Evolutionary conservation across 2,797 vertebrate species (phyloP).

Genomic region (Falco concolor): DNA sequence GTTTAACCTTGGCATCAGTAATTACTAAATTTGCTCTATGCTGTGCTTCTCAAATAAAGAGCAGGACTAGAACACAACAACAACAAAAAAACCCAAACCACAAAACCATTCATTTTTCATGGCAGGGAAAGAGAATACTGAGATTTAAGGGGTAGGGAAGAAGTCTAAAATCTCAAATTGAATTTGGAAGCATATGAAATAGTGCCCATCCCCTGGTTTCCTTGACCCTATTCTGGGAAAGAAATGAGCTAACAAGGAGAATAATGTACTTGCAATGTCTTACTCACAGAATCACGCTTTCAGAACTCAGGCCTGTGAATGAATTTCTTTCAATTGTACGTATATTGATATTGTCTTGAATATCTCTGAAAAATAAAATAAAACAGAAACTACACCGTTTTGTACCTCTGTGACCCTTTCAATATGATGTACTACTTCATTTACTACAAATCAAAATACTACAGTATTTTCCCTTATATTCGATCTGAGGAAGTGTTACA

Average conservation of each 20-base stretch:
- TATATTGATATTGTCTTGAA: conserved; percentile 81
- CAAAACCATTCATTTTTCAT: not conserved
- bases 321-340: conserved; percentile 74
- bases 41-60: conserved; percentile 52
- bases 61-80: not conserved
- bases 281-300: conserved; percentile 80
- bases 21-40: conserved; percentile 61
- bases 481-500: not conserved
- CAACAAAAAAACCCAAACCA: not conserved
- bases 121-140: not conserved
- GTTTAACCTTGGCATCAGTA: conserved; percentile 41
- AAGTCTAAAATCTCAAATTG: not conserved
- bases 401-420: not conserved
- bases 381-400: not conserved
- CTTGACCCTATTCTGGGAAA: not conserved
- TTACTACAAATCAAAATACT: not conserved
- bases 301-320: conserved; percentile 76
- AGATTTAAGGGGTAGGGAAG: not conserved
- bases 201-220: not conserved
- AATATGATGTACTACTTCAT: not conserved
- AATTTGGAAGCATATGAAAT: not conserved
- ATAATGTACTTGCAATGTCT: not conserved
- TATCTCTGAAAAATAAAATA: conserved; percentile 74
- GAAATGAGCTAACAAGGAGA: not conserved
- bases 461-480: not conserved